phyloP scores from a whole-genome alignment of 2,888 invertebrate species.

The Tenodera sinensis region DNA sequence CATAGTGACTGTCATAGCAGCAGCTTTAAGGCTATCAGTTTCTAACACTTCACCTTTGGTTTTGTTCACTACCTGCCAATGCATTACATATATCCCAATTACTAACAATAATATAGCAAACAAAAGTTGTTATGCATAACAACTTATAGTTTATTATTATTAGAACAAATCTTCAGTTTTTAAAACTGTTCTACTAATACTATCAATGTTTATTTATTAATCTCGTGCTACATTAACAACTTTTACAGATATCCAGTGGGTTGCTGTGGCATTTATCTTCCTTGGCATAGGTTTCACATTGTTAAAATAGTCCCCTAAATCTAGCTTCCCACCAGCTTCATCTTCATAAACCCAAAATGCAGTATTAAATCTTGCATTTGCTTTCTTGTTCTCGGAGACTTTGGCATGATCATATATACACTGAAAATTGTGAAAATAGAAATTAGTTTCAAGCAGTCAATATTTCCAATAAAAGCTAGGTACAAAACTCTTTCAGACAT shows the following conservation, averaged over 20 bases:
- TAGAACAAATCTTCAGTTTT: not conserved
- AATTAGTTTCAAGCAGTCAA: not conserved
- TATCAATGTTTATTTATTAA: not conserved
- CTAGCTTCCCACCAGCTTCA: not conserved
- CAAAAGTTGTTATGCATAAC: too few relatives aligned
- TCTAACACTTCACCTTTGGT: too few relatives aligned
- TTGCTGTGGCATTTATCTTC: not conserved
- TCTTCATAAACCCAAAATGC: constrained; percentile 33
- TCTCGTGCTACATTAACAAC: not conserved
- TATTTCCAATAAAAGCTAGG: not conserved
- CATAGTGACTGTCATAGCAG: too few relatives aligned
- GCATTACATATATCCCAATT: too few relatives aligned
- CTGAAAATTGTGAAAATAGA: constrained; percentile 20
- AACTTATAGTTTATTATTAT: not conserved
- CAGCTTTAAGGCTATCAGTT: too few relatives aligned
- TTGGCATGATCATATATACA: constrained; percentile 35
- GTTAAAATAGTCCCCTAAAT: not conserved
- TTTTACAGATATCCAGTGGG: not conserved
- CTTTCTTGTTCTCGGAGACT: constrained; percentile 31
- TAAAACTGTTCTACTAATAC: not conserved
- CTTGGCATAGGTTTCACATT: not conserved
- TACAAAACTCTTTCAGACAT: not conserved
- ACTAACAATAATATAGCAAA: too few relatives aligned
- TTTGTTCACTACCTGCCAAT: too few relatives aligned
- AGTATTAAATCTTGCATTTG: constrained; percentile 32